phyloP scores from a whole-genome alignment of 1,140 invertebrate genomes.

The Marisa cornuarietis region DNA sequence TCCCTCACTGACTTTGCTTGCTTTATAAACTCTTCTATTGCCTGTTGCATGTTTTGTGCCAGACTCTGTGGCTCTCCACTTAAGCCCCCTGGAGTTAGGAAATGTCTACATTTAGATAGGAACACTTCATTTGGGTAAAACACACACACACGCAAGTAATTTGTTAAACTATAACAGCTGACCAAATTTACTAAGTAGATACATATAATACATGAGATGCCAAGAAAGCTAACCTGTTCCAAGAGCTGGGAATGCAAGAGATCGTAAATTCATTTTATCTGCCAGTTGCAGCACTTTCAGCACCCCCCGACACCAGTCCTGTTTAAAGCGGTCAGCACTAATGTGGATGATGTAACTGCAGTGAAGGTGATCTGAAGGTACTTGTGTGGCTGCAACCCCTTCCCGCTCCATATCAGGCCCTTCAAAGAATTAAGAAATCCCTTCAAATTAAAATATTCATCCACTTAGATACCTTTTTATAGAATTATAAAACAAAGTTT shows the following conservation, averaged over 20 bases:
- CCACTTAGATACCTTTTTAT: too few relatives aligned
- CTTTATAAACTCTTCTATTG: background rate
- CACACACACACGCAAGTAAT: too few relatives aligned
- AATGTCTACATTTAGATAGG: background rate
- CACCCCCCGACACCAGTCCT: constrained; percentile 4
- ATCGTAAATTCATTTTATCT: background rate
- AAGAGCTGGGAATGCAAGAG: constrained; percentile 17
- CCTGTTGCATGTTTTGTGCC: constrained; percentile 8
- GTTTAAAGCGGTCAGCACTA: constrained; percentile 19
- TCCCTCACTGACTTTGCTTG: background rate
- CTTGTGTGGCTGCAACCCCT: constrained; percentile 12
- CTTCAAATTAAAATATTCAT: too few relatives aligned
- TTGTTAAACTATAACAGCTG: too few relatives aligned
- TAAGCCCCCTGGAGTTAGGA: background rate
- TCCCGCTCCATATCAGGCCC: background rate
- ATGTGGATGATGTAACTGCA: constrained; percentile 16
- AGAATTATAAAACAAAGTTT: too few relatives aligned
- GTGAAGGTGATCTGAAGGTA: background rate
- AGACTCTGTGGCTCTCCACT: constrained; percentile 6
- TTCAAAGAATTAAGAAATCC: background rate
- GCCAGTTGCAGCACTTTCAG: background rate
- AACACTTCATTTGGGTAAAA: too few relatives aligned
- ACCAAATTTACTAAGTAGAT: background rate
- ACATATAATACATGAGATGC: background rate
- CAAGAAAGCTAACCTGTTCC: constrained; percentile 14